Evolutionary conservation across 2,888 invertebrate genomes (phyloP).

Genomic region (Drosophila ustulata): DNA sequence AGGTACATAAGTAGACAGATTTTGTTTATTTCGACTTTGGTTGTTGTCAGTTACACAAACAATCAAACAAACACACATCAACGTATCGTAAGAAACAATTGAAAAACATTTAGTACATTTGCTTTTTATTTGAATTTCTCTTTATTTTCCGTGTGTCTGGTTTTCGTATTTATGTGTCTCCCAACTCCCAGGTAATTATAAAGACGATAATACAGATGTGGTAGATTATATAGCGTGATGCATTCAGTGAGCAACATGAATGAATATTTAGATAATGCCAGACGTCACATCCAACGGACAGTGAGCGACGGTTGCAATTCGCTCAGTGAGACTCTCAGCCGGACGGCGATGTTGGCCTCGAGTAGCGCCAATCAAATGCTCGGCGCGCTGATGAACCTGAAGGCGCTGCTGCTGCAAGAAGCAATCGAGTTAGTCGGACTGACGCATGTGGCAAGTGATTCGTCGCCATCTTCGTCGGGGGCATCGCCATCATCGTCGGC

Average conservation of each 20-base stretch:
- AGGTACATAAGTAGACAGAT: not conserved
- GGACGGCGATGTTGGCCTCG: conserved; percentile 10
- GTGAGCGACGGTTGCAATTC: conserved; percentile 26
- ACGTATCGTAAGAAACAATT: conserved; percentile 4
- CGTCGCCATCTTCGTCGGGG: not conserved
- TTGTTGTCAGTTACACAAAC: conserved; percentile 25
- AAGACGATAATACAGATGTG: not conserved
- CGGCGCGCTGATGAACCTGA: conserved; percentile 5
- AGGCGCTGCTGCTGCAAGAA: not conserved
- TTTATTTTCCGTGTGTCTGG: conserved; percentile 19
- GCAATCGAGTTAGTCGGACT: too few relatives aligned
- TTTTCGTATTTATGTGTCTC: conserved; percentile 40
- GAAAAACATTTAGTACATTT: conserved; percentile 17
- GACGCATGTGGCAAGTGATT: too few relatives aligned
- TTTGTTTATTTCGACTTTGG: conserved; percentile 33
- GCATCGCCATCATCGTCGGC: not conserved
- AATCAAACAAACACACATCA: conserved; percentile 2
- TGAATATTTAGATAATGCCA: conserved; percentile 43
- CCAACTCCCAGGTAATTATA: conserved; percentile 25
- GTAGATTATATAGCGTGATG: not conserved
- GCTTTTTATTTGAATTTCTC: not conserved
- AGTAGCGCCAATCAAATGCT: conserved; percentile 5
- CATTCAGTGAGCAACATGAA: conserved; percentile 33
- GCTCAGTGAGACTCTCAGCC: conserved; percentile 10
- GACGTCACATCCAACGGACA: conserved; percentile 27